phyloP scores from a whole-genome alignment of 2,113 vertebrate genomes.

The Theristicus caerulescens region DNA sequence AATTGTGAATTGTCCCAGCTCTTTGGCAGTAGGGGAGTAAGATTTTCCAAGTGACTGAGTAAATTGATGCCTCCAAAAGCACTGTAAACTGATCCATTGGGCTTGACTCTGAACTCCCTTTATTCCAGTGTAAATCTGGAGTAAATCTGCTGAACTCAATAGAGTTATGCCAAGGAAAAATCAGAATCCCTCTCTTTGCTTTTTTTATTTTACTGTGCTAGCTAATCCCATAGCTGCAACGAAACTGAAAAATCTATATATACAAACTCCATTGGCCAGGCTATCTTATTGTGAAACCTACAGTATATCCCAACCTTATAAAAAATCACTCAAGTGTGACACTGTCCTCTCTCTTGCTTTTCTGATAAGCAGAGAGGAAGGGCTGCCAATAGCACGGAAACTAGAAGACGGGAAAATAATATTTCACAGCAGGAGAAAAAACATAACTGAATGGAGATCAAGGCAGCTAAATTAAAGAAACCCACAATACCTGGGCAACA shows the following conservation, averaged over 20 bases:
- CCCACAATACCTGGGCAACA: neutral
- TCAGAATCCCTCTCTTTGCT: neutral
- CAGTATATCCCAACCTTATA: conserved; percentile 17
- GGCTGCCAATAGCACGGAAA: conserved; percentile 1
- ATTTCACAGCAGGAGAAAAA: conserved; percentile 1
- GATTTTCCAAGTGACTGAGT: conserved; percentile 38
- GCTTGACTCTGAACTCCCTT: neutral
- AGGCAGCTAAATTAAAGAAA: conserved; percentile 30
- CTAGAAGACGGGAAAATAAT: neutral
- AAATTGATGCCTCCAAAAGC: conserved; percentile 38
- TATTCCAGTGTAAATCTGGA: neutral
- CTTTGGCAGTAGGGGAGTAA: neutral
- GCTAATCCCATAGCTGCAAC: conserved; percentile 23
- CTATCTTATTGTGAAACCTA: conserved; percentile 38
- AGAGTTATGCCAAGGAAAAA: neutral
- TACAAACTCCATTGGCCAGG: conserved; percentile 24
- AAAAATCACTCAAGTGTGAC: conserved; percentile 46
- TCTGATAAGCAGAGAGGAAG: conserved; percentile 40
- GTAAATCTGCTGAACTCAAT: neutral
- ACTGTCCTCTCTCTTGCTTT: neutral
- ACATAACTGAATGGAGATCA: neutral
- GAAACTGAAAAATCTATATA: conserved; percentile 20
- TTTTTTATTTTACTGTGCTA: neutral
- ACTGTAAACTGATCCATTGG: neutral
- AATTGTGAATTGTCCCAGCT: conserved; percentile 3